Percentiles rank a stretch among this genome's conserved stretches.
Evolutionary conservation across 2,888 invertebrate species (phyloP).

Genomic region (Panopea generosa): DNA sequence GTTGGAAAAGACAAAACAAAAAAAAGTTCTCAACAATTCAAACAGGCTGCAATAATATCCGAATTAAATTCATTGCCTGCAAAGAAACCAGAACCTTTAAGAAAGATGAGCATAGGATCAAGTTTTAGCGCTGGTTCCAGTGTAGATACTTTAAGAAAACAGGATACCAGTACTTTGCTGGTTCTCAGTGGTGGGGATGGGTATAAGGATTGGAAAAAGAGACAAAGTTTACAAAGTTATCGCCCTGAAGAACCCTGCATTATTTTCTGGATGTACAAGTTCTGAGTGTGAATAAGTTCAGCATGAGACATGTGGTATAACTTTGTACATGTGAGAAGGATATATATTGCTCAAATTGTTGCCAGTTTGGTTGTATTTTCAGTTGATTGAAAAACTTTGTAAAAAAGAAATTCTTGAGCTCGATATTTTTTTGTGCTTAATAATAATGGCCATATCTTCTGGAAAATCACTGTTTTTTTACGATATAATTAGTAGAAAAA

Average conservation of each 20-base stretch:
- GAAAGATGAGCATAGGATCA: slow-evolving; percentile 23
- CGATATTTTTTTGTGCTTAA: too few species aligned
- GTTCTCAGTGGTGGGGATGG: slow-evolving; percentile 83
- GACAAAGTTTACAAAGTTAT: slow-evolving; percentile 46
- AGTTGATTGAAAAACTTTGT: too few species aligned
- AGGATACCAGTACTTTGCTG: slow-evolving; percentile 76
- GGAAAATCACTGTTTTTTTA: too few species aligned
- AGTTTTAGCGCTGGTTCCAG: slow-evolving; percentile 50
- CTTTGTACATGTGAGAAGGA: too few species aligned
- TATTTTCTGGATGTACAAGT: slow-evolving; percentile 79
- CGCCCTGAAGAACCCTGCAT: slow-evolving; percentile 74
- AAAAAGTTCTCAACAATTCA: background rate
- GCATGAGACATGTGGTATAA: too few species aligned
- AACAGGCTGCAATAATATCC: background rate
- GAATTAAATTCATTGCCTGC: background rate
- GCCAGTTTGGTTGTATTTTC: too few species aligned
- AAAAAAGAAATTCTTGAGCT: too few species aligned
- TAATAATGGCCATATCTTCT: too few species aligned
- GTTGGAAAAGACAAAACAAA: slow-evolving; percentile 11
- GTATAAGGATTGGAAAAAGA: slow-evolving; percentile 78
- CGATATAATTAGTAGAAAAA: too few species aligned
- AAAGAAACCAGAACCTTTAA: background rate
- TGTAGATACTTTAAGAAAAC: slow-evolving; percentile 60
- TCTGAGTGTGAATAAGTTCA: slow-evolving; percentile 50
- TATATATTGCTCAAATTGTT: too few species aligned